Base-by-base conservation (phyloP, 2,113 vertebrate genomes). In the Clarias magur region DNA sequence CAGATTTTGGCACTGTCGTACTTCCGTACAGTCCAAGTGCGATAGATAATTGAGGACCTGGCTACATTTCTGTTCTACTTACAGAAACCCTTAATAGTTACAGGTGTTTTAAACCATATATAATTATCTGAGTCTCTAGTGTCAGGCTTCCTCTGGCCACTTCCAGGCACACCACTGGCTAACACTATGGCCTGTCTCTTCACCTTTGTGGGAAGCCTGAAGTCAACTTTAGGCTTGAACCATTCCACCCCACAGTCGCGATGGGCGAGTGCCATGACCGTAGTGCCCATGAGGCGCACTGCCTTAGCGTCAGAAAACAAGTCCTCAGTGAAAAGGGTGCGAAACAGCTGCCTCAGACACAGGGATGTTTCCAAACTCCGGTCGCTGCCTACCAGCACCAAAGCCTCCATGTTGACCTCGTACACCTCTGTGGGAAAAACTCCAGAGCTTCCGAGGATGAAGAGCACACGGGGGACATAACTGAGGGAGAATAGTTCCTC, bases 81-180 rank as follows among this genome's bases (percentile, higher is more conserved):
- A 86, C 90, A 94, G 88, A 99, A 96, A 65, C 98, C 98, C 90
- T 96, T 99, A 60, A 99, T 94, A 0, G 94, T 94, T 91, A 97
- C 91, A 0, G 98, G 97, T 42, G 97, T 96, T 93, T 99, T 98
- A 92, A 98, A 99, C 98, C 98, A 99, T 72, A 99, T 88, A 3
- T 97, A 99, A 88, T 98, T 96, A 65, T 96, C 94, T 92, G 94
- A 94, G 13, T 93, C 88, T 16, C 79, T 30, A 1, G 88, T 25
- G 0, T 91, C 88, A n/a, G 60, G 75, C 57, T 75, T 85, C 1
- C 30, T 13, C 5, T 83, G 86, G 11, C 83, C 72, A 11, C 38
- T 76, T 57, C 83, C 3, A 15, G 80, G 67, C 48, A 92, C 91
- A 73, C 94, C 94, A 38, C 95, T 96, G 68, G 96, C 96, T 91